Evolutionary conservation across 1,140 invertebrate genomes (phyloP), one percentile per base, ranked within the genome.

Genomic region (Musca domestica): DNA sequence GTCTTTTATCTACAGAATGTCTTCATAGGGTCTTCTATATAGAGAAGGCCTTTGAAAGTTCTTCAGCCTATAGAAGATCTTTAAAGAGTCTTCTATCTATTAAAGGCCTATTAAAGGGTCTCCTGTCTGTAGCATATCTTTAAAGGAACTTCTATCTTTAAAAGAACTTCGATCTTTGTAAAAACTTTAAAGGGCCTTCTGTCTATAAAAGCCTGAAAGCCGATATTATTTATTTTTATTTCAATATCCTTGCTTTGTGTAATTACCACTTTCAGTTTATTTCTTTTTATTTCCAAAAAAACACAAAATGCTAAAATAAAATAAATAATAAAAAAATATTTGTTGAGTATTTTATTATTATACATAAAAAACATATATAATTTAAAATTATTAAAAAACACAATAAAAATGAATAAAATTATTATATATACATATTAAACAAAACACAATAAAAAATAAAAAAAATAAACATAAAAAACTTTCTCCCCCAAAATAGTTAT

Each of bases 331-430:
- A 49, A 66, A 68, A 69, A 70, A 76, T 74, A 76, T 76, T 76
- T 76, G 75, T 76, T 76, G 75, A 76, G 72, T 76, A 76, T 76
- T 76, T 76, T 76, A 76, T 70, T 76, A 76, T 54, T 66, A 66
- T 54, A 25, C 17, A 23, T 41, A 48, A 48, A 1, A 64, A n/a
- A 70, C 67, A 72, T 71, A 73, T 67, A 73, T 65, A 72, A 68
- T 66, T 71, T 73, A 72, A 69, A 74, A 72, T 64, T 19, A 64
- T 47, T 17, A 30, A 63, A 49, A 4, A 64, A 76, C 67, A 20
- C 52, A 49, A 65, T 22, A 69, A 52, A 25, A 15, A 70, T 64
- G 5, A 30, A 66, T 51, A 51, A 52, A 66, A 47, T 30, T 20
- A 54, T 19, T 17, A 54, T 23, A 19, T 30, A 66, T 34, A 66